Evolutionary conservation across 2,888 invertebrate species (phyloP).

Genomic region (Nysson spinosus): DNA sequence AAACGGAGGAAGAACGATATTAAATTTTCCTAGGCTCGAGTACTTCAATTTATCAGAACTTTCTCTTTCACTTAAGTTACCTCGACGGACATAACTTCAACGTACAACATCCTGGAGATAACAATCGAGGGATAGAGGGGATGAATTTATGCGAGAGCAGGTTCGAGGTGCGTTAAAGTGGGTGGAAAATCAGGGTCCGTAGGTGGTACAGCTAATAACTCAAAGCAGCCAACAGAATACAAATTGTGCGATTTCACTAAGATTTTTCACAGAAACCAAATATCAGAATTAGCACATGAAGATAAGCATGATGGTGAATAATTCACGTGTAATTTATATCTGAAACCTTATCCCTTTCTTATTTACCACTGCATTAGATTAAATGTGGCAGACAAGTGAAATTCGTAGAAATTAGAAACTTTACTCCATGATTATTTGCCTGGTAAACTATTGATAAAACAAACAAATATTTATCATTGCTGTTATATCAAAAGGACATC

Average conservation of each 20-base stretch:
- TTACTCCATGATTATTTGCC: no score
- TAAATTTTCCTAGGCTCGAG: slow-evolving; percentile 11
- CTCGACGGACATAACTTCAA: slow-evolving; percentile 27
- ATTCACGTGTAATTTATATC: slow-evolving; percentile 43
- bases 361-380: no score
- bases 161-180: slow-evolving; percentile 35
- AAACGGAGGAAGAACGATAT: slow-evolving; percentile 21
- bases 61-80: slow-evolving; percentile 36
- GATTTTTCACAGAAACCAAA: slow-evolving; percentile 23
- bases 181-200: slow-evolving; percentile 40
- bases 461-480: no score
- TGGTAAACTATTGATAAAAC: no score
- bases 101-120: slow-evolving; percentile 47
- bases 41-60: slow-evolving; percentile 28
- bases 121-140: slow-evolving; percentile 29
- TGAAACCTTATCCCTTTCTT: slow-evolving; percentile 20
- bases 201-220: slow-evolving; percentile 32
- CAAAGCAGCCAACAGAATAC: slow-evolving; percentile 13
- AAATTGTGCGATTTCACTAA: slow-evolving; percentile 7
- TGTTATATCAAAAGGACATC: neutral
- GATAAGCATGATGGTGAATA: slow-evolving; percentile 10
- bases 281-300: slow-evolving; percentile 45
- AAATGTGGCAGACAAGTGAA: no score
- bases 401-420: neutral
- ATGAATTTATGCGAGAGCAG: slow-evolving; percentile 42